Evolutionary conservation across 2,888 invertebrate species (phyloP), one percentile per base, ranked within the genome.

Genomic region (Colletes collaris): DNA sequence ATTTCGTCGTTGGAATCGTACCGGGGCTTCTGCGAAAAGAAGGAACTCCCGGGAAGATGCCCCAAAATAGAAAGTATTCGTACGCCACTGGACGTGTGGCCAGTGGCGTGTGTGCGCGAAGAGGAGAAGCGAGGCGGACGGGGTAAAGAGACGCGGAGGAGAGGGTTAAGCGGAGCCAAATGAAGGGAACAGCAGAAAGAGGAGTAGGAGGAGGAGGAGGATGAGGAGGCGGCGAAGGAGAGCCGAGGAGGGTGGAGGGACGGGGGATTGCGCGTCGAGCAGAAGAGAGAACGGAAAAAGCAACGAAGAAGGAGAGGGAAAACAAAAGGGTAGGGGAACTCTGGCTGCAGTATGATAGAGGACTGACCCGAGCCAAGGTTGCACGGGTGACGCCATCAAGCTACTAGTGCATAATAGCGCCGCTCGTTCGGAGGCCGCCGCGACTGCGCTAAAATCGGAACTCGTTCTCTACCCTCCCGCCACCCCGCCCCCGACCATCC

Each of bases 341-440:
- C 86, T 88, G 90, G 86, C 89, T 90, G 90, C 90, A 90, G 90
- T 92, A 91, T 91, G 91, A 92, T 92, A 92, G 92, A 92, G 92
- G 92, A 92, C 91, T 92, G 92, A 92, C 92, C 92, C 92, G 92
- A 92, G 91, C 92, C 92, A 92, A 92, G 92, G 92, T 92, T 92
- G 91, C 90, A 88, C 88, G 89, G 90, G 91, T 92, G 92, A 92
- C 92, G 92, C 91, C 92, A 92, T 91, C 91, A 89, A 89, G 90
- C 91, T 91, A 91, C 91, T 92, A 92, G 92, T 92, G 92, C 92
- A 92, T 92, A 92, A 92, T 92, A 91, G 91, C 90, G 88, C 88
- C 88, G 87, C 87, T 87, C 81, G 84, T 89, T 89, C 89, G 86
- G 88, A 87, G 84, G 83, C 89, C 83, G 88, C 83, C 79, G 84